These are phyloP conservation scores for Scortum barcoo DNA, from an alignment of 2,113 vertebrate species.

Conservation along the genomic window DNA sequence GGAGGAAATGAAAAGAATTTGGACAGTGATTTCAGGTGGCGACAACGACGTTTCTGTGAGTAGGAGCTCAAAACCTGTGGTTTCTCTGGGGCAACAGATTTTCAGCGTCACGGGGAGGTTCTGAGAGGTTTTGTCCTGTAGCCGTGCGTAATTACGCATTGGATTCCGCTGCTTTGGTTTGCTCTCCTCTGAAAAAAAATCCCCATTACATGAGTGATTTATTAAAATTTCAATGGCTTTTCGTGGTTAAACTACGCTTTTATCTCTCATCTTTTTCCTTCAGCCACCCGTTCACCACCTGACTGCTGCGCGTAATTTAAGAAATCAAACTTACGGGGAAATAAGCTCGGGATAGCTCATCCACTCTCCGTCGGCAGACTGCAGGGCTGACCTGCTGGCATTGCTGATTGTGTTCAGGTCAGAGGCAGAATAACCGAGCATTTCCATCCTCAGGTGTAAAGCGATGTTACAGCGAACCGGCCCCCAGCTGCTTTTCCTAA, in stretches of 20 bases:
- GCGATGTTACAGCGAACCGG: constrained; percentile 90
- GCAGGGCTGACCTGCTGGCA: background rate
- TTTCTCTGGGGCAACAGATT: background rate
- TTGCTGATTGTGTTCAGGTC: background rate
- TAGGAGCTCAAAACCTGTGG: background rate
- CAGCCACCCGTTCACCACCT: background rate
- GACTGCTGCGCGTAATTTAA: background rate
- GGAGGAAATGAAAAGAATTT: background rate
- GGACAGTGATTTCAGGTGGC: background rate
- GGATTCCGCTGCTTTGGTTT: background rate
- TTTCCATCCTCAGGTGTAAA: constrained; percentile 74
- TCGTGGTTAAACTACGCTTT: background rate
- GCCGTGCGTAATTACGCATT: constrained; percentile 50
- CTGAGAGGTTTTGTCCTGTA: background rate
- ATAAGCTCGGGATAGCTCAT: background rate
- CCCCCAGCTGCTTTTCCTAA: constrained; percentile 87
- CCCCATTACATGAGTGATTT: background rate
- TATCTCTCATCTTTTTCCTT: background rate
- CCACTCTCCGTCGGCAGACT: background rate
- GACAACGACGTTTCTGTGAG: background rate
- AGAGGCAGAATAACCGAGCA: background rate
- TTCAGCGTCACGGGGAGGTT: background rate
- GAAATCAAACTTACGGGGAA: background rate
- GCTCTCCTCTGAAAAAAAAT: background rate
- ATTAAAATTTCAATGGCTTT: background rate